These are phyloP conservation scores for Apodemus sylvaticus DNA, from an alignment of 2,113 vertebrate species.

Conservation along the genomic window DNA sequence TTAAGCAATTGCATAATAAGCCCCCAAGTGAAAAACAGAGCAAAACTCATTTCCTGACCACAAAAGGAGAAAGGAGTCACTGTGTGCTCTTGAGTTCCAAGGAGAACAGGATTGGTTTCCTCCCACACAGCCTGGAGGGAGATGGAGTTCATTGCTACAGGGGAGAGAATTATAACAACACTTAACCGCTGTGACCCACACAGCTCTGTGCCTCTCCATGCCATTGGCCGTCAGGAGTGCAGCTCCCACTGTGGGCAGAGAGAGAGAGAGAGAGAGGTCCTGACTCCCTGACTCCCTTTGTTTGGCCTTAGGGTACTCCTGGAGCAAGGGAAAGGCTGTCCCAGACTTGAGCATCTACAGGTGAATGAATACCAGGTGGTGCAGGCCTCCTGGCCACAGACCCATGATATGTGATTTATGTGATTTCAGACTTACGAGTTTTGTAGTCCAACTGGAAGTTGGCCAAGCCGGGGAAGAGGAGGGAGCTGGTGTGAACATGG, in stretches of 20 bases:
- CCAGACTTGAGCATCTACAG: conserved; percentile 56
- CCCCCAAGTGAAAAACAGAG: conserved; percentile 76
- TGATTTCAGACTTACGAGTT: conserved; percentile 3
- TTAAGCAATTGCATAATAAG: conserved; percentile 76
- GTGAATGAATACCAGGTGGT: neutral
- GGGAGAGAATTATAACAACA: conserved; percentile 76
- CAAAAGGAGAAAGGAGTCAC: conserved; percentile 77
- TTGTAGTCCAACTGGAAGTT: neutral
- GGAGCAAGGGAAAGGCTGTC: neutral
- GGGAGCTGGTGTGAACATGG: neutral
- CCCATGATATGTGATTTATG: neutral
- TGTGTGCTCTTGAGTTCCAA: conserved; percentile 68
- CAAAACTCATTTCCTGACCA: conserved; percentile 66
- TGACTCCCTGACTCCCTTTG: neutral
- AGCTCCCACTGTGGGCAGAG: neutral
- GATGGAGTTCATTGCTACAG: conserved; percentile 64
- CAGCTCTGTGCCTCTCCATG: neutral
- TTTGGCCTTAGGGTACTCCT: neutral
- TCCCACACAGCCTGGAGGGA: conserved; percentile 69
- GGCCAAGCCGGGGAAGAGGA: neutral
- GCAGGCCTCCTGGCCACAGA: neutral
- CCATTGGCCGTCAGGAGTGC: conserved; percentile 15
- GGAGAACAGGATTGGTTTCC: conserved; percentile 67
- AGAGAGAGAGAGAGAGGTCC: neutral
- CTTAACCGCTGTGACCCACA: conserved; percentile 57